Percentiles rank a stretch among this genome's conserved stretches.
Conservation (phyloP, 2,797 vertebrate species). For the Enteromius unitaeniatus region DNA sequence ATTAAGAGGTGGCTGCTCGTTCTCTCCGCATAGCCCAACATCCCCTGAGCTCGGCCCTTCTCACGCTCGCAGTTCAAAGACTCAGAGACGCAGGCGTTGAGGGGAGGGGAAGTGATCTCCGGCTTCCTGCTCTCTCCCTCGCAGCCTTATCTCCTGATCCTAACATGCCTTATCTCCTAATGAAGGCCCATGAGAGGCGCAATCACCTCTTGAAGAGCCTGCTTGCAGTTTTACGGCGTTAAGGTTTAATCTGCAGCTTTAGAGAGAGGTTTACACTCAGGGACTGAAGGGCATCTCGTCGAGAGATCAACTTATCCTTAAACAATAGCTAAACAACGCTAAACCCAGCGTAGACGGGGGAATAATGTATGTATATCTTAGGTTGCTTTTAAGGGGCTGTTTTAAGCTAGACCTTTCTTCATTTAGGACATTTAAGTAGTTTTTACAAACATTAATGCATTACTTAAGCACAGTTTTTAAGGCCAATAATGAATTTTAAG, state of each 20-base stretch:
- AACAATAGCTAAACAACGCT: no score
- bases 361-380: neutral
- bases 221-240: conserved; percentile 7
- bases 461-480: no score
- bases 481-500: no score
- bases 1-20: conserved; percentile 67
- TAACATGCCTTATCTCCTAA: conserved; percentile 37
- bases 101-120: conserved; percentile 50
- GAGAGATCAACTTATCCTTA: neutral
- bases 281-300: neutral
- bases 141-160: conserved; percentile 42
- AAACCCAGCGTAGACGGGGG: neutral
- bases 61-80: conserved; percentile 76
- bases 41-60: conserved; percentile 60
- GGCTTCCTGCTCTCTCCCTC: conserved; percentile 48
- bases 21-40: conserved; percentile 68
- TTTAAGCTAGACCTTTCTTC: no score
- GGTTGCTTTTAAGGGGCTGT: no score
- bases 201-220: conserved; percentile 8
- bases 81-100: conserved; percentile 62
- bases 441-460: no score
- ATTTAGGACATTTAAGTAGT: no score
- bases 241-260: conserved; percentile 12
- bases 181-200: conserved; percentile 22
- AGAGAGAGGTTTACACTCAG: neutral